A percentile compares a stretch with the other conserved stretches of the same genome.
These are phyloP conservation scores for Scalopus aquaticus DNA, from an alignment of 2,113 vertebrate species.

Conservation along the genomic window DNA sequence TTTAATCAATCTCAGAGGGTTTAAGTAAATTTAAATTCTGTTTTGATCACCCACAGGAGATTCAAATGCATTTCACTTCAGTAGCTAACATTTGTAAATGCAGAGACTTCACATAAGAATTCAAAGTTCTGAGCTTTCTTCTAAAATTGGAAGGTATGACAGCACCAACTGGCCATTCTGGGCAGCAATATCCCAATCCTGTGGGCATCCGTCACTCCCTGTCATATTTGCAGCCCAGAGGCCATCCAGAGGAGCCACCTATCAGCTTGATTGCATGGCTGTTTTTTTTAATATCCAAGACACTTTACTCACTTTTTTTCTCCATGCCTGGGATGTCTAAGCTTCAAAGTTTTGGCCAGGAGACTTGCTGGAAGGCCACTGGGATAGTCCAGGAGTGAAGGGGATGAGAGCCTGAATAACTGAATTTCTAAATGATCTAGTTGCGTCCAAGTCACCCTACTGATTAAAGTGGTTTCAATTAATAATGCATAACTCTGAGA, in stretches of 20 bases:
- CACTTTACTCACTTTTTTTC: background rate
- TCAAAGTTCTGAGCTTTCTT: background rate
- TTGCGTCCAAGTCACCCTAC: background rate
- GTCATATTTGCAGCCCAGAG: rapidly evolving
- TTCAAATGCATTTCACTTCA: background rate
- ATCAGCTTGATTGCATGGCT: background rate
- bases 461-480: background rate
- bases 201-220: no score
- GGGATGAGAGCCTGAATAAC: background rate
- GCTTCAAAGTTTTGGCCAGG: background rate
- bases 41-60: background rate
- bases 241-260: background rate
- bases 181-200: background rate
- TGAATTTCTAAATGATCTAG: background rate
- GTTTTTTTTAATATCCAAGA: background rate
- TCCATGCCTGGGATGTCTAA: background rate
- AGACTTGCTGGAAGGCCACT: background rate
- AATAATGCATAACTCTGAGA: background rate
- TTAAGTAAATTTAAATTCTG: background rate
- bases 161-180: background rate
- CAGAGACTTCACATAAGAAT: background rate
- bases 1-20: background rate
- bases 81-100: background rate
- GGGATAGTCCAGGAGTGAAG: background rate
- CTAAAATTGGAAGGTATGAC: background rate